Evolutionary conservation across 2,888 invertebrate species (phyloP).

Genomic region (Argyra leucocephala): DNA sequence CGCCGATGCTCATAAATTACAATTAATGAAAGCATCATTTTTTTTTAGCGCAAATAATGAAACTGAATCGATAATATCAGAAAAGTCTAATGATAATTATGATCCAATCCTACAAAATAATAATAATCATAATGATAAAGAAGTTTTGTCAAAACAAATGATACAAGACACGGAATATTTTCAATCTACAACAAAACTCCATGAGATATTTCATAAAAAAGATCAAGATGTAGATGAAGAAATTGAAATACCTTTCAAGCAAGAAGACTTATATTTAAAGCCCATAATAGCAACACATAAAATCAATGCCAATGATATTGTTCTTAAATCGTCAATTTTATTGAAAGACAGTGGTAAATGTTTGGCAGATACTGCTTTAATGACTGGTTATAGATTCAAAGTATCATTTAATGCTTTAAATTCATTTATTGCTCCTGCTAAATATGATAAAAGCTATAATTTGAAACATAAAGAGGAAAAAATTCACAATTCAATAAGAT

Average conservation of each 20-base stretch:
- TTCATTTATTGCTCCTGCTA: constrained; percentile 48
- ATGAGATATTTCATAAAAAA: not conserved
- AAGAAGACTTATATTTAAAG: constrained; percentile 34
- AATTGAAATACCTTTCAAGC: not conserved
- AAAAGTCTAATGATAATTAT: constrained; percentile 26
- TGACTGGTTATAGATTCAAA: constrained; percentile 57
- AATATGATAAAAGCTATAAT: constrained; percentile 29
- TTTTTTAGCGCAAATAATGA: constrained; percentile 43
- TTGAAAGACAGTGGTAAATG: constrained; percentile 36
- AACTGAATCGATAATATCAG: constrained; percentile 28
- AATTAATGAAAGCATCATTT: constrained; percentile 75
- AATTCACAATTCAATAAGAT: not conserved
- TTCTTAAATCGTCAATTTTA: constrained; percentile 37
- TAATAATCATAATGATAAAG: not conserved
- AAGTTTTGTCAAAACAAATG: not conserved
- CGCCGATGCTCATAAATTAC: constrained; percentile 58
- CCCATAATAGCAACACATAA: constrained; percentile 44
- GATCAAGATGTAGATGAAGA: not conserved
- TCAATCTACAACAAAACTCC: not conserved
- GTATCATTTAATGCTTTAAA: constrained; percentile 66
- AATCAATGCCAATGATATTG: constrained; percentile 40
- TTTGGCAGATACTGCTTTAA: constrained; percentile 49
- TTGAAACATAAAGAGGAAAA: constrained; percentile 26
- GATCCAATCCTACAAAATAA: constrained; percentile 27
- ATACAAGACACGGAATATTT: not conserved